phyloP scores from a whole-genome alignment of 1,140 invertebrate species.

The Chelonus insularis region DNA sequence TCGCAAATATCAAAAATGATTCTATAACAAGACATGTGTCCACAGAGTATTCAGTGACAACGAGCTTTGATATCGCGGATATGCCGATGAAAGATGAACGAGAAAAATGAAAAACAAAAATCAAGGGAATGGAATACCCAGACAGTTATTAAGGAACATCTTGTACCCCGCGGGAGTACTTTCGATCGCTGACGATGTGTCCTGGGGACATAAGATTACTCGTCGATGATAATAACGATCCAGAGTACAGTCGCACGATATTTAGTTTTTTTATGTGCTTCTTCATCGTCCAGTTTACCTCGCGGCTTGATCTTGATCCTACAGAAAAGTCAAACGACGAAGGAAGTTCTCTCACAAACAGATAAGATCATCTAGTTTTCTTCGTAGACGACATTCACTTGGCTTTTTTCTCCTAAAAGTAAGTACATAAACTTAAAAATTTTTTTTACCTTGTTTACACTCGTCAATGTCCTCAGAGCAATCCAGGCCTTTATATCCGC shows the following conservation, averaged over 20 bases:
- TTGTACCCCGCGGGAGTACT: conserved; percentile 34
- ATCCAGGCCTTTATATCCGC: conserved; percentile 86
- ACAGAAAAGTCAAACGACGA: background rate
- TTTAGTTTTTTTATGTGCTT: conserved; percentile 26
- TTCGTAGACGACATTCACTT: background rate
- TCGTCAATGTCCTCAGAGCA: conserved; percentile 95
- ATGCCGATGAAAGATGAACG: too few relatives aligned
- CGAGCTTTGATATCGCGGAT: too few relatives aligned
- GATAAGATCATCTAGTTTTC: conserved; percentile 22
- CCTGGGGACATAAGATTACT: conserved; percentile 33
- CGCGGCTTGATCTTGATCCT: conserved; percentile 12
- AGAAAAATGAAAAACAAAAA: conserved; percentile 21
- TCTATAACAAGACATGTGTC: background rate
- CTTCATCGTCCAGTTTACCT: conserved; percentile 8
- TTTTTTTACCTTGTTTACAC: conserved; percentile 91
- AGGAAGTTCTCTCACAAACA: background rate
- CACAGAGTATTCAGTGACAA: too few relatives aligned
- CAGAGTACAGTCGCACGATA: conserved; percentile 25
- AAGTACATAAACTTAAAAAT: too few relatives aligned
- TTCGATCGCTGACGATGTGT: conserved; percentile 30
- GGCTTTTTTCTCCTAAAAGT: background rate
- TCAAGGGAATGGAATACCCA: conserved; percentile 25
- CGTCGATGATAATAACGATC: conserved; percentile 38
- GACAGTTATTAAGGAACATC: conserved; percentile 39
- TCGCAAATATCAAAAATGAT: background rate